Conservation (phyloP, 2,797 vertebrate species). For the Cossypha caffra region DNA sequence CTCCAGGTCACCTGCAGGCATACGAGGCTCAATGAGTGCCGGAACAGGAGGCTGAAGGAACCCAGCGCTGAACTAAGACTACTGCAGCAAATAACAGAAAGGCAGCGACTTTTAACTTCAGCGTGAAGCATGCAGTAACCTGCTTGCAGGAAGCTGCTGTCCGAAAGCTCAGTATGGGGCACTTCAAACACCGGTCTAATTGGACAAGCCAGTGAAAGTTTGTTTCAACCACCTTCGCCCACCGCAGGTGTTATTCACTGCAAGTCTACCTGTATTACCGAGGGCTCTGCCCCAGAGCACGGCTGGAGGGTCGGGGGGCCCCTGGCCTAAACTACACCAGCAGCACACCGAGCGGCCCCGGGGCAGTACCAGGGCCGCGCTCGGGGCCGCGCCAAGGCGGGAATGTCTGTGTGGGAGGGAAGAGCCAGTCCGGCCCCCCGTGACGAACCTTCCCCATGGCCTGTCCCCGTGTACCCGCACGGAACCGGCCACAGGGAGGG, state of each 20-base stretch:
- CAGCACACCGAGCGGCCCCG: background rate
- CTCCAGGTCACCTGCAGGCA: background rate
- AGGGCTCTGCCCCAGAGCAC: background rate
- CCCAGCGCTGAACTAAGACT: fast-evolving
- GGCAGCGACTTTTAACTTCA: background rate
- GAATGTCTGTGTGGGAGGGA: background rate
- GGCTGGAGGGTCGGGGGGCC: background rate
- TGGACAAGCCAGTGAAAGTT: background rate
- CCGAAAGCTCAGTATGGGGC: fast-evolving
- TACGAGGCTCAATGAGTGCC: background rate
- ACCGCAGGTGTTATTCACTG: fast-evolving
- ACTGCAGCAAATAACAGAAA: background rate
- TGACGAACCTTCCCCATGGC: background rate
- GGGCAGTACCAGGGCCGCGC: background rate
- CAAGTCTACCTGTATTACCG: background rate
- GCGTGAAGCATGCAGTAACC: fast-evolving
- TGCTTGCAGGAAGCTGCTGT: background rate
- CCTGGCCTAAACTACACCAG: fast-evolving
- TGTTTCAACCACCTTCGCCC: background rate
- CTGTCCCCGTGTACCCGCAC: background rate
- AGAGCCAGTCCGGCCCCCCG: background rate
- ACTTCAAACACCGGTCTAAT: background rate
- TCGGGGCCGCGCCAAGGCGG: background rate
- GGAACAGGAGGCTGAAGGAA: background rate
- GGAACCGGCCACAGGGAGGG: background rate